Base-by-base conservation (phyloP, 2,113 vertebrate genomes). In the Trochalopteron elliotii region DNA sequence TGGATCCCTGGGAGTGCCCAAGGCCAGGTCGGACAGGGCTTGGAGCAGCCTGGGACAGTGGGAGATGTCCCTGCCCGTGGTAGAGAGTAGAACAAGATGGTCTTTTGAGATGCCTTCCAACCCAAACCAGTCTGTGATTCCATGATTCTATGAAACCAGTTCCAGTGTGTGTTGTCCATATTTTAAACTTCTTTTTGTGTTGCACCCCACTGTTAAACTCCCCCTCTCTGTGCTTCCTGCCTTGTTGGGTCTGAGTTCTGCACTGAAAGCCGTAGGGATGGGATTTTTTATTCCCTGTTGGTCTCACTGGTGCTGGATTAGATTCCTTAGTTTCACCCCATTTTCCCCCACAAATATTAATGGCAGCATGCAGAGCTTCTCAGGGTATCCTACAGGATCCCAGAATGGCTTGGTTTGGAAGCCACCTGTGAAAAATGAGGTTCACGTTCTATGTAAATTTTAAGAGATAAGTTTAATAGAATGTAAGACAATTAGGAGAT, bases 141-240 rank as follows among this genome's bases (percentile, higher is more conserved):
- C 16, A 7, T 14, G 12, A 59, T 10, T 40, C 21, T 9, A 4
- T 35, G 18, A 27, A 61, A 64, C 15, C 19, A 7, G 3, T 9
- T 45, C 44, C 21, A 24, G 4, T 0, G 1, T 2, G 3, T 1
- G 2, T 28, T 61, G 14, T 12, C 35, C 13, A 1, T 9, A 3
- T 25, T 30, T 53, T 50, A 30, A 63, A 35, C 44, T 28, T 40
- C 15, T 21, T 56, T 47, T 18, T 31, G 11, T 5, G 0, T 44
- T 35, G 6, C 5, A 10, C 35, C 44, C 24, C 0, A 1, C 22
- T 25, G 28, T 56, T 63, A 30, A n/a, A 2, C 35, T 49, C 59
- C 19, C 30, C 11, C 15, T 72, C 25, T 10, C 1, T 7, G 2
- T 27, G 13, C 28, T 61, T 11, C 21, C 25, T 33, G 30, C 1